phyloP scores from a whole-genome alignment of 2,888 invertebrate species.

The Sepioteuthis lessoniana region DNA sequence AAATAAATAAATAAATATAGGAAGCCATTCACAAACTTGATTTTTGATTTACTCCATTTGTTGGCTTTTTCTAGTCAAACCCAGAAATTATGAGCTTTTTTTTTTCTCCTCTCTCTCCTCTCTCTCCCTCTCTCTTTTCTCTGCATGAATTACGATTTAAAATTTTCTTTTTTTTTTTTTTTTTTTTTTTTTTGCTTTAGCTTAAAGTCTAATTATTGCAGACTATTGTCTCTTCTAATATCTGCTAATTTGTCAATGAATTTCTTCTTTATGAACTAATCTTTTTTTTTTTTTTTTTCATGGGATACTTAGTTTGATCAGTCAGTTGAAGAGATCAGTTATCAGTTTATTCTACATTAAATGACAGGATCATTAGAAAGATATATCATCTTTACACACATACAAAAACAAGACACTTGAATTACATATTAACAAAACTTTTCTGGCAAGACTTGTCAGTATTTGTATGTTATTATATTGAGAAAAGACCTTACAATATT shows the following conservation, averaged over 20 bases:
- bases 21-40: too few species aligned
- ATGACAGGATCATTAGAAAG: neutral
- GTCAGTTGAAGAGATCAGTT: neutral
- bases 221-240: neutral
- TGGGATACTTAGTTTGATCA: neutral
- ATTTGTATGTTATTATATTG: neutral
- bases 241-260: neutral
- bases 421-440: neutral
- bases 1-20: too few species aligned
- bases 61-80: too few species aligned
- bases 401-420: neutral
- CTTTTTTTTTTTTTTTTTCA: neutral
- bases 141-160: neutral
- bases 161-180: too few species aligned
- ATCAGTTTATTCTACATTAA: neutral
- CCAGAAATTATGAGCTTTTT: too few species aligned
- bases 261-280: neutral
- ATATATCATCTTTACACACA: neutral
- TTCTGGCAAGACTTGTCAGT: neutral
- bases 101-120: too few species aligned
- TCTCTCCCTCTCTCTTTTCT: too few species aligned
- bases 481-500: too few species aligned
- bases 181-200: neutral
- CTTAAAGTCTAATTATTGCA: neutral
- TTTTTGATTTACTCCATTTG: too few species aligned